Base-by-base conservation (phyloP, 2,888 invertebrate genomes). In the Fabriciana adippe region DNA sequence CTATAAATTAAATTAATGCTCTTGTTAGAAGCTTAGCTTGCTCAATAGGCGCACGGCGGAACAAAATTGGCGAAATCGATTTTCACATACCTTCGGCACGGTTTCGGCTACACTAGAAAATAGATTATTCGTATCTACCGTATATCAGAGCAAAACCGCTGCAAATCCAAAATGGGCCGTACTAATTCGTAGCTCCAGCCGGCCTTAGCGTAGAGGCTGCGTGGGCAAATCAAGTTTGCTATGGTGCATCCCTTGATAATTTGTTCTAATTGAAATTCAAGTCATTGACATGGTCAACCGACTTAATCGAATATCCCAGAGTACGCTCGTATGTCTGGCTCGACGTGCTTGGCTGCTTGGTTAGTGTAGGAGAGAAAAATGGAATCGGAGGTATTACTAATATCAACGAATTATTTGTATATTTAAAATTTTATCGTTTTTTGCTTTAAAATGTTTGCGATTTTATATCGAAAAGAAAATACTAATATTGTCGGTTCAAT, bases 181-280 rank as follows among this genome's bases (percentile, higher is more conserved):
- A 72, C 73, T 75, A 76, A 76, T 78, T 74, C 75, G 73, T 72
- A 67, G 71, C 72, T 70, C 76, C 69, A 68, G 55, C 73, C 68
- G 70, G 72, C 68, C 73, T 69, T 66, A 73, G 76, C 73, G 78
- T 70, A 78, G 82, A 81, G 86, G 83, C 78, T 82, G 85, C 86
- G 86, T 83, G 81, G 81, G 83, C 88, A 91, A 91, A 90, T 91
- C 91, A 87, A 89, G 91, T 92, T 92, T 87, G 82, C 82, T 76
- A 82, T 81, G 80, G 78, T 83, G 83, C 83, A 87, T 92, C 92
- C 92, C 92, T 94, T 93, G 92, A 89, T 92, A 92, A 92, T 92
- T 90, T 90, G 91, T 91, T 90, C 91, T 94, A 94, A 94, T 94
- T 94, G 94, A 94, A 94, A 94, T 94, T 94, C 94, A 93, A 94